Base-by-base conservation (phyloP, 2,113 vertebrate genomes). In the Boulengeromyrus knoepffleri region DNA sequence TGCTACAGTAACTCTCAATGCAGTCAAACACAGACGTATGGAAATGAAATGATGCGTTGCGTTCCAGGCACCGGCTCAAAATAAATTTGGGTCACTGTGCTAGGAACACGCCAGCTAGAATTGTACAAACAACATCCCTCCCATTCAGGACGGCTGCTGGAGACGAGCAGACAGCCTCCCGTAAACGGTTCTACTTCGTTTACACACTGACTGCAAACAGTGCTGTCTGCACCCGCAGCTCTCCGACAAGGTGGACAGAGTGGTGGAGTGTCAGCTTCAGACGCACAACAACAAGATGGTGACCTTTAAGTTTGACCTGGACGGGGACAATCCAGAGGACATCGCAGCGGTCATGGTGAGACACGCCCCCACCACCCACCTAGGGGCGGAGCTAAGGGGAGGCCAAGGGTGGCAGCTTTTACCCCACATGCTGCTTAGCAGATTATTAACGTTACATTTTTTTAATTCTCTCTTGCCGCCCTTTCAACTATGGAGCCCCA, bases 221-320 rank as follows among this genome's bases (percentile, higher is more conserved):
- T 86, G 19, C 46, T 12, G 62, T 19, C 90, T 80, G 9, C 85
- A 19, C 90, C 89, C 88, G 90, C 95, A 99, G 99, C 96, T 99
- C 90, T 99, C 98, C 0, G 97, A 99, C 94, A 97, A 98, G 95
- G 97, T 94, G 1, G 99, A 99, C 93, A 96, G 97, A 39, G 98
- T 99, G 92, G 99, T 99, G 70, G 99, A 99, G 92, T 99, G 99
- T 94, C 98, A 99, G 94, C 96, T 99, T 89, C 98, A 99, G 95
- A 99, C 99, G 0, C 97, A 99, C 96, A 99, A 99, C 89, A 97
- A 97, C 95, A 99, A 99, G 95, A 99, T 99, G 99, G 98, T 99
- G 92, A 99, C 99, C 56, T 99, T 99, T 94, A 98, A 98, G 93
- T 99, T 99, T 0, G 98, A 99, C 93, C 95, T 99, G 93, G 99